Evolutionary conservation across 2,888 invertebrate genomes (phyloP), one percentile per base, ranked within the genome.

Genomic region (Drosophila imparisetae): DNA sequence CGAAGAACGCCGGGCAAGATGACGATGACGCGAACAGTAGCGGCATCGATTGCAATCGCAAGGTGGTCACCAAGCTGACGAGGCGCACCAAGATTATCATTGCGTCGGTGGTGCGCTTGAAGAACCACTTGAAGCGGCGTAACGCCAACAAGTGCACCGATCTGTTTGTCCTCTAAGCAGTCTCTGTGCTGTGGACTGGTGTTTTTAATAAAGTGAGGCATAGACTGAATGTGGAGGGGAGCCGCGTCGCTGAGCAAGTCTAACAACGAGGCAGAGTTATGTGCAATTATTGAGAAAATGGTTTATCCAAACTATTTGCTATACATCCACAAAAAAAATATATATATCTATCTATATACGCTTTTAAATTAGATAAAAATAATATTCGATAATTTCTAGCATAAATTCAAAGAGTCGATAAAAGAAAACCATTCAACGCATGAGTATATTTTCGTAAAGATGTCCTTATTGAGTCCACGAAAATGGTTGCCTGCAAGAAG

Each of bases 111-210:
- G 63, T 93, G 72, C 91, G 92, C 62, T 93, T 93, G 77, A 93
- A 93, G 78, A 91, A 91, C 34, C 91, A 91, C 66, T 90, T 92
- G 54, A 92, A 91, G 61, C 87, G 93, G 4, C 89, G 93, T 59
- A 92, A 88, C 70, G 92, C 93, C 5, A 92, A 91, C 60, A 92
- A 91, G 73, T 93, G 93, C 85, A 93, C 92, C 72, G 92, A 93
- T 83, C 79, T 93, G 60, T 93, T 93, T 82, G 93, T 92, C 69
- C 93, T 93, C 80, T 93, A 91, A 91, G 18, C 18, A 24, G 18
- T 2, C 5, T 40, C 52, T 30, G 32, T 18, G 24, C 7, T 27
- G 30, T 50, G 27, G 15, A 34, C 21, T 11, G 11, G 15, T 49
- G 42, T 21, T 45, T 21, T 15, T 45, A 10, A 40, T 32, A n/a